Evolutionary conservation across 1,140 invertebrate genomes (phyloP), one percentile per base, ranked within the genome.

Genomic region (Manduca sexta): DNA sequence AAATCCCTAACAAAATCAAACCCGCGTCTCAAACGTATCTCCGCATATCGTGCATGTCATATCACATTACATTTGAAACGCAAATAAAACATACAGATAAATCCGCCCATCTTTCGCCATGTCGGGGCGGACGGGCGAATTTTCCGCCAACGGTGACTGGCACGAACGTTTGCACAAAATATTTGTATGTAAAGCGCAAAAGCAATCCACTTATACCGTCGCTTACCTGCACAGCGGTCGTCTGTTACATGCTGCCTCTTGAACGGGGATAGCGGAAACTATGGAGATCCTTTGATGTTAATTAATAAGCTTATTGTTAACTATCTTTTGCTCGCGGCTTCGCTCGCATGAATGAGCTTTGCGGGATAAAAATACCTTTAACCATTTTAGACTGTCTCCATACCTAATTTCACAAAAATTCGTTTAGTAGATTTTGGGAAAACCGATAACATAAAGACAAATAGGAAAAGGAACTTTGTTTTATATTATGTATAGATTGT

Each of bases 141-240:
- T n/a, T 1, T n/a, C 5, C 33, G 13, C 5, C 5, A n/a, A 60
- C 59, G 45, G 40, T 42, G 41, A 45, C 38, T 56, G 52, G 60
- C 10, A 14, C 63, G 65, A 53, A 3, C 68, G 74, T 80, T 79
- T 79, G 73, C 80, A 68, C 70, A 76, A 81, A 76, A 80, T 79
- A 81, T 81, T 69, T 77, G 78, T 80, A 84, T 84, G 80, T 80
- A 80, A 81, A 84, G 78, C 74, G 74, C 75, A 70, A 77, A 74
- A 63, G 74, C 78, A 84, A 84, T 84, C 78, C 78, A 84, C 80
- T 84, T 84, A 82, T 66, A 64, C 69, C 57, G 67, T 64, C 78
- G 72, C 60, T 83, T 83, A 83, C 79, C 79, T 83, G 79, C 76
- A 80, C 60, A 40, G 41, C 42, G 61, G 55, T 71, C 74, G 65